Evolutionary conservation across 1,140 invertebrate species (phyloP).

Genomic region (Plutomurus gul): DNA sequence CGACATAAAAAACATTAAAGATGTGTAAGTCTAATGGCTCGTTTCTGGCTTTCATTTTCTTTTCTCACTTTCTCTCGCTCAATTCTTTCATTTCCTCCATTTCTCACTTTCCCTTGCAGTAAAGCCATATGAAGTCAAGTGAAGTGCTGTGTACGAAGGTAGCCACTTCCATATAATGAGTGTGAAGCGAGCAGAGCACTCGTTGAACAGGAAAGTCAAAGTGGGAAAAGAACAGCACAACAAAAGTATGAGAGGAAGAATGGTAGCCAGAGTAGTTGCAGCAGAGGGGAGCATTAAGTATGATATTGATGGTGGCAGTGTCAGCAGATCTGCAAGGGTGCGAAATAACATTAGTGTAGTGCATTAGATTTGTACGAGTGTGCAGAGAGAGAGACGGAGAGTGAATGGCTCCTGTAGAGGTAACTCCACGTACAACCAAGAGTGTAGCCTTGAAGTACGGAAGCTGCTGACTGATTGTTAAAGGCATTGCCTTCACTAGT

Average conservation of each 20-base stretch:
- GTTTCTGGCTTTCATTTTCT: neutral
- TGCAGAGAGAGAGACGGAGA: neutral
- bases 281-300: slow-evolving; percentile 6
- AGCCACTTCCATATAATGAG: neutral
- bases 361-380: slow-evolving; percentile 26
- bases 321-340: slow-evolving; percentile 42
- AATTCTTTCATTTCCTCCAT: slow-evolving; percentile 11
- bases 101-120: neutral
- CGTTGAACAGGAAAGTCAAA: too few species aligned
- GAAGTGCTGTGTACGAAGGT: too few species aligned
- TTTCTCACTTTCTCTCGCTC: neutral
- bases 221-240: neutral
- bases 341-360: slow-evolving; percentile 40
- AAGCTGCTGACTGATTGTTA: too few species aligned
- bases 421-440: too few species aligned
- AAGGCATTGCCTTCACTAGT: too few species aligned
- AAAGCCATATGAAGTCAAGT: neutral
- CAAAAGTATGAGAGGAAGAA: neutral
- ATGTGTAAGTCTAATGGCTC: slow-evolving; percentile 7
- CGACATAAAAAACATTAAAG: slow-evolving; percentile 22
- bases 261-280: neutral
- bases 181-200: neutral
- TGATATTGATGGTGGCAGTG: slow-evolving; percentile 43
- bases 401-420: slow-evolving; percentile 7
- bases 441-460: too few species aligned